These are phyloP conservation scores for Calameuta idolon DNA, from an alignment of 2,888 invertebrate genomes.

Conservation along the genomic window DNA sequence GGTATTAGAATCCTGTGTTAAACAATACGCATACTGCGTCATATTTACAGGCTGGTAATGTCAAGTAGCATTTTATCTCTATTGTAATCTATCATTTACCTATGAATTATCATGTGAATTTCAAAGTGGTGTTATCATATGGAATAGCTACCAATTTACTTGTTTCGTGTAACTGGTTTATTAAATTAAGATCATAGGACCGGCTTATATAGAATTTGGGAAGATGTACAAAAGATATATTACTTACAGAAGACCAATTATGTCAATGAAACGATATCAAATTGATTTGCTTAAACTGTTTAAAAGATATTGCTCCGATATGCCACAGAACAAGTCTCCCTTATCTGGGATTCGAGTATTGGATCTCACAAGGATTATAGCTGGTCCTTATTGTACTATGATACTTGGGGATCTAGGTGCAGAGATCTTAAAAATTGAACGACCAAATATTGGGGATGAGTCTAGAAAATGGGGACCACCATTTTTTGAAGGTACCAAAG, in stretches of 20 bases:
- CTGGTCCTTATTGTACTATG: slow-evolving; percentile 96
- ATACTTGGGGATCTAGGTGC: slow-evolving; percentile 93
- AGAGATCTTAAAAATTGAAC: slow-evolving; percentile 92
- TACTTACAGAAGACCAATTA: neutral
- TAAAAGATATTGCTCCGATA: neutral
- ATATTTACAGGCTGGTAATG: neutral
- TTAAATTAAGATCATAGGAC: neutral
- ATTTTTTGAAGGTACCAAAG: slow-evolving; percentile 74
- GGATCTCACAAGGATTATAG: slow-evolving; percentile 88
- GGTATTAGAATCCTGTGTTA: slow-evolving; percentile 38
- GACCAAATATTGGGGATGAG: slow-evolving; percentile 86
- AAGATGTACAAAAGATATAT: neutral
- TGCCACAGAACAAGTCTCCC: slow-evolving; percentile 68
- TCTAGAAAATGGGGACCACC: slow-evolving; percentile 95
- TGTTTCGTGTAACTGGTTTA: neutral
- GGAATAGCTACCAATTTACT: neutral
- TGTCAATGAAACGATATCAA: neutral
- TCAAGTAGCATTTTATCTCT: neutral
- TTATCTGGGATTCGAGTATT: slow-evolving; percentile 79
- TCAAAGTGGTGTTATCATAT: neutral
- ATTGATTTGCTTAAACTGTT: neutral
- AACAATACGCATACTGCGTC: neutral
- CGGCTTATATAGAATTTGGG: neutral
- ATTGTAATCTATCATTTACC: neutral
- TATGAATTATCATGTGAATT: neutral